Evolutionary conservation across 1,140 invertebrate genomes (phyloP), one percentile per base, ranked within the genome.

Genomic region (Drosophila arawakana): DNA sequence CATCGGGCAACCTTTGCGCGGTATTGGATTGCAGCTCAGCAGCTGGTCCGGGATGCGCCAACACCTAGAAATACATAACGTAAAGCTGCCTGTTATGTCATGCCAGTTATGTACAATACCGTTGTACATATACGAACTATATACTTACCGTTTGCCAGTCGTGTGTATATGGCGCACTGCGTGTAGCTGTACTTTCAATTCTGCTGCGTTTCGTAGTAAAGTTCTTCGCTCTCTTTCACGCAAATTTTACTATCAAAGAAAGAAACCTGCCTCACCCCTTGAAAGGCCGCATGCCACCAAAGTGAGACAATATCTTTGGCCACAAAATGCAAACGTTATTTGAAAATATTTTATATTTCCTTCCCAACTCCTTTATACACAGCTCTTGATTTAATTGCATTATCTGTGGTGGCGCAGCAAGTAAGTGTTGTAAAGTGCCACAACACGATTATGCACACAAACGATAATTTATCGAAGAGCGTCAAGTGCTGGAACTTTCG

Each of bases 1-100:
- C 83, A 88, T 88, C 80, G 78, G 39, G 69, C 81, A 84, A 85
- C 81, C 81, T 84, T 77, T 80, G 67, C 58, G 72, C 73, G 72
- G 76, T 44, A 83, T 80, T 84, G 81, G 52, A 83, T 80, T 84
- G 81, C 81, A 80, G 81, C 67, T 11, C 68, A 74, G 75, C 63
- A 61, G 61, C 76, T 76, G 76, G 47, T 54, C 66, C 73, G 44
- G 66, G 67, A 78, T 81, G 78, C 82, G 66, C 73, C 60, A 76
- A 66, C 52, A 62, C 52, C 66, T 52, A 49, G 41, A 43, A 43
- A 30, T 15, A 46, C 18, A 25, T 30, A 49, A 47, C 8, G 57
- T 39, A 41, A 13, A 15, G 25, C 11, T 4, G 34, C 7, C 10
- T 13, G 50, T 70, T 74, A 74, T 74, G 66, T 74, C 50, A 70